Evolutionary conservation across 2,797 vertebrate genomes (phyloP), one percentile per base, ranked within the genome.

Genomic region (Rhinogobio ventralis): DNA sequence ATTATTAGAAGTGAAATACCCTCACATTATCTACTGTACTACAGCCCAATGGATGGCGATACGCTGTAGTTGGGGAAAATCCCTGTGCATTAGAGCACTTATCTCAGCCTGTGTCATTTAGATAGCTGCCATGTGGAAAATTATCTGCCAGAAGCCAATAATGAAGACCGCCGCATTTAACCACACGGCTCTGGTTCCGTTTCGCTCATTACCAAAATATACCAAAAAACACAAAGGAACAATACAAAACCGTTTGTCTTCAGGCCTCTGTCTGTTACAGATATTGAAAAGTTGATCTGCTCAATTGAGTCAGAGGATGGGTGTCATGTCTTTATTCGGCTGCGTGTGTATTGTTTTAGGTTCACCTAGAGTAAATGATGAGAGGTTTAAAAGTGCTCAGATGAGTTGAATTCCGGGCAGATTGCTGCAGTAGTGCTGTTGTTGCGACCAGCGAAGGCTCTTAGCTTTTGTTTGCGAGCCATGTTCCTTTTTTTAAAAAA

Each of bases 1-100:
- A 93, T 95, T 95, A 92, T 94, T 94, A 94, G 92, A 86, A 91
- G 91, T 88, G 89, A 92, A 92, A 91, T 90, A 83, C 93, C 92
- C 89, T 91, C 89, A 88, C 77, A 91, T 93, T 94, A 95, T 94
- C 94, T 93, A 88, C 92, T 86, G 89, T 91, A 85, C 91, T 92
- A 90, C 89, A 91, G 92, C 92, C 91, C 90, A 90, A 88, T 90
- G 83, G 86, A 67, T 55, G 85, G 91, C 88, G 93, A 94, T 94
- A 93, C 88, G 89, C 89, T 87, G 90, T 85, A 88, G 90, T 86
- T 84, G 91, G 90, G 92, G 92, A 93, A 93, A 92, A 94, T 93
- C 93, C 91, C 86, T 60, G 76, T 91, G 89, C 88, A 92, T 93
- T 93, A 90, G 89, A 90, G 87, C 83, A 89, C 93, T 94, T 93